Base-by-base conservation (phyloP, 1,140 invertebrate genomes). In the Bombus waltoni region DNA sequence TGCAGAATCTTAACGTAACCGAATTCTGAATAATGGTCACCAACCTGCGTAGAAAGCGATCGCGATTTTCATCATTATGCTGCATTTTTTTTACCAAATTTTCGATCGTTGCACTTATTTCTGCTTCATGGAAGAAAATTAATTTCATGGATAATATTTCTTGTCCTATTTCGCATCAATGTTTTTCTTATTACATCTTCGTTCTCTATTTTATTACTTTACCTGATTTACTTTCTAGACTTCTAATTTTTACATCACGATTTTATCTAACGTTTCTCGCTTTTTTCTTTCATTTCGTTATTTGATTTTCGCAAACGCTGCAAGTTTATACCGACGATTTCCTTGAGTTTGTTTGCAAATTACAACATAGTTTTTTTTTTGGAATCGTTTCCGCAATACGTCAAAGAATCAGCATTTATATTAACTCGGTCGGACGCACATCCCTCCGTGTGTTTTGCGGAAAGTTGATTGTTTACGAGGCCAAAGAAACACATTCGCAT, bases 11-110 rank as follows among this genome's bases (percentile, higher is more conserved):
- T 85, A 90, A 47, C 80, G 78, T 90, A 90, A 89, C 75, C 83
- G 76, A 79, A 76, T 86, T 62, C 83, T 68, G 81, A 68, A 90
- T 90, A 88, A 47, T 78, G 86, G 83, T 81, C 83, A 71, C 18
- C 72, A 81, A 86, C 79, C 82, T 53, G 57, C 44, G 62, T 82
- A 87, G 82, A 90, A 89, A 90, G 79, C 71, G 62, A 66, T 77
- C 57, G 79, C 71, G 73, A 66, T 77, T 57, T 74, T 74, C 28
- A 15, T 35, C n/a, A n/a, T 57, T 42, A 42, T 40, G 13, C 22
- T 62, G 6, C 28, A 22, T 35, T 11, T 66, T 75, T 83, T 66
- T 25, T 28, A 18, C 25, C 42, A 47, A 76, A 40, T 38, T 66
- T 62, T 25, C 25, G 2, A 28, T 74, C 72, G 22, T n/a, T 74